phyloP scores from a whole-genome alignment of 2,888 invertebrate genomes.

The Leistus spinibarbis region DNA sequence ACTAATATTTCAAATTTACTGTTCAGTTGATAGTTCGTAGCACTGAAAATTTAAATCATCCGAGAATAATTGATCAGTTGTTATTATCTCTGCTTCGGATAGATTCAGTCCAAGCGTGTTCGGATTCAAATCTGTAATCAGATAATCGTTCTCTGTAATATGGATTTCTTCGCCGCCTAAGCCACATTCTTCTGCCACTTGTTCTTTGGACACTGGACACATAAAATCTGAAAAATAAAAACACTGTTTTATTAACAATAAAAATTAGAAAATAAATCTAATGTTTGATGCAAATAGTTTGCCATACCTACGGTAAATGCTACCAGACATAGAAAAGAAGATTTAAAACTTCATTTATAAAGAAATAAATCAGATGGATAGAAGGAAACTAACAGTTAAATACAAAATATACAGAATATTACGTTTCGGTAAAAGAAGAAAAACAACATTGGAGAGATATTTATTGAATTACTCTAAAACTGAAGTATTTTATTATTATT shows the following conservation, averaged over 20 bases:
- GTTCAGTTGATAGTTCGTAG: conserved; percentile 57
- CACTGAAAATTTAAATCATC: conserved; percentile 61
- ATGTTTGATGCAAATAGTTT: background rate
- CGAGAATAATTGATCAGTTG: conserved; percentile 60
- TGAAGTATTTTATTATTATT: no score
- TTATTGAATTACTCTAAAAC: no score
- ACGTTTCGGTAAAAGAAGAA: no score
- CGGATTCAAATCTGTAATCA: conserved; percentile 63
- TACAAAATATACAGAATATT: background rate
- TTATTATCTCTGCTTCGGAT: conserved; percentile 60
- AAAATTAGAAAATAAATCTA: conserved; percentile 10
- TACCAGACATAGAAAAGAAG: conserved; percentile 38
- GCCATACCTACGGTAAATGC: conserved; percentile 37
- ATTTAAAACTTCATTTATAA: background rate
- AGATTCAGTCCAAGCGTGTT: conserved; percentile 60
- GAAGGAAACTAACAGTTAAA: no score
- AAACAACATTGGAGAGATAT: no score
- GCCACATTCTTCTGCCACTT: conserved; percentile 79
- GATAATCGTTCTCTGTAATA: conserved; percentile 55
- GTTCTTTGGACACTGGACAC: conserved; percentile 74
- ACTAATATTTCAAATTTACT: conserved; percentile 30
- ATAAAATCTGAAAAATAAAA: conserved; percentile 61
- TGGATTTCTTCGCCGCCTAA: conserved; percentile 57
- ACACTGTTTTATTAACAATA: background rate
- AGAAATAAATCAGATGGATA: background rate